These are phyloP conservation scores for Cotesia glomerata DNA, from an alignment of 1,140 invertebrate species.

Conservation along the genomic window DNA sequence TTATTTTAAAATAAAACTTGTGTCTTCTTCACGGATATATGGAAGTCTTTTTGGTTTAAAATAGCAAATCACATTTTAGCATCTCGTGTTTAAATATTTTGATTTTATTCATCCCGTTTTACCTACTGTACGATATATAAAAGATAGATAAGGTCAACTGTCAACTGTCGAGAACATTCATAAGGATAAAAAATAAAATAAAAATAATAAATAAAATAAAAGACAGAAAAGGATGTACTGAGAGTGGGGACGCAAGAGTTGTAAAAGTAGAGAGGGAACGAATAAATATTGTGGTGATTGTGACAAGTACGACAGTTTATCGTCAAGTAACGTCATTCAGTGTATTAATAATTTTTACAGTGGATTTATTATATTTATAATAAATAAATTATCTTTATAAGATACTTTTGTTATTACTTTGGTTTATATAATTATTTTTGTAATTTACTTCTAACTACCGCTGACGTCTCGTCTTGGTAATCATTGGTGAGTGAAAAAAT, in stretches of 20 bases:
- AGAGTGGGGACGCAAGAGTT: not conserved
- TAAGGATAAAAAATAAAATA: not conserved
- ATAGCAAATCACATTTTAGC: constrained; percentile 7
- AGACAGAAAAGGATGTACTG: not conserved
- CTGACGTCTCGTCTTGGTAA: not conserved
- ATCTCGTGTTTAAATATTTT: not conserved
- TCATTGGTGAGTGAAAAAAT: constrained; percentile 10
- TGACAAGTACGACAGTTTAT: not conserved
- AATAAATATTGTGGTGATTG: constrained; percentile 11
- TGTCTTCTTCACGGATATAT: no score
- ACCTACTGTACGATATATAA: not conserved
- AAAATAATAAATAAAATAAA: not conserved
- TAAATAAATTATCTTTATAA: not conserved
- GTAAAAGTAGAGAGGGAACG: constrained; percentile 1
- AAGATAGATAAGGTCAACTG: not conserved
- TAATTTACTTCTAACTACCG: not conserved
- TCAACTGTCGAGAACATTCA: not conserved
- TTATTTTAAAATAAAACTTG: no score
- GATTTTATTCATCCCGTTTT: not conserved
- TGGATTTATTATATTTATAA: not conserved
- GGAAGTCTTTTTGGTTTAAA: not conserved
- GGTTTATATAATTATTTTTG: not conserved
- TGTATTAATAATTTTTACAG: not conserved
- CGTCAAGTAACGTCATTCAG: not conserved
- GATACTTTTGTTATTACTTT: no score